Evolutionary conservation across 2,113 vertebrate species (phyloP).

Genomic region (Nerophis lumbriciformis): DNA sequence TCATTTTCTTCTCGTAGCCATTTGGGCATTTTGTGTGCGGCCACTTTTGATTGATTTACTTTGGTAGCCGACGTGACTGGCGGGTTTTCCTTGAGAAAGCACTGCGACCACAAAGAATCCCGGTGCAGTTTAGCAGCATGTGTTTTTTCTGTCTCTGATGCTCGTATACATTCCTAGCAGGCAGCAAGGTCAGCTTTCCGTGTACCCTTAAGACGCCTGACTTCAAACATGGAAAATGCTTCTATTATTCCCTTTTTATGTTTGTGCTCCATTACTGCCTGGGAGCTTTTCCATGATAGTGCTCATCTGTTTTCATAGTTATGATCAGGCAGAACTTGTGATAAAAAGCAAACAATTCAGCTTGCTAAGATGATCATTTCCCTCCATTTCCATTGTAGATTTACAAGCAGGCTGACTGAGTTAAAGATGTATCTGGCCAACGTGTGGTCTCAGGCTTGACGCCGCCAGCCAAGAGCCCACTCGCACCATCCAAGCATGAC

Average conservation of each 20-base stretch:
- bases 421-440: constrained; percentile 22
- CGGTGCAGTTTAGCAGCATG: constrained; percentile 35
- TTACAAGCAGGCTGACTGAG: constrained; percentile 1
- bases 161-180: constrained; percentile 27
- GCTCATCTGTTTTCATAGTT: constrained; percentile 25
- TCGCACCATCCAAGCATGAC: constrained; percentile 54
- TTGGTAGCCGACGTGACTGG: constrained; percentile 39
- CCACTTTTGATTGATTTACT: constrained; percentile 50
- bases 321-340: constrained; percentile 26
- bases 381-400: constrained; percentile 2
- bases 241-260: neutral
- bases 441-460: constrained; percentile 61
- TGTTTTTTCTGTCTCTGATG: constrained; percentile 46
- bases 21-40: constrained; percentile 31
- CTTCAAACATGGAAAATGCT: constrained; percentile 13
- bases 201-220: constrained; percentile 14
- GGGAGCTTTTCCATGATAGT: neutral
- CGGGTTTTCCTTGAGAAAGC: constrained; percentile 48
- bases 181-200: constrained; percentile 22
- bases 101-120: constrained; percentile 26
- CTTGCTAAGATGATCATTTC: neutral
- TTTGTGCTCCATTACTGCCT: constrained; percentile 7
- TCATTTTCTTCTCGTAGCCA: constrained; percentile 19
- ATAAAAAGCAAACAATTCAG: neutral
- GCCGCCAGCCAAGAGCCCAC: constrained; percentile 48